phyloP scores from a whole-genome alignment of 2,797 vertebrate genomes.

The Amblyraja radiata region DNA sequence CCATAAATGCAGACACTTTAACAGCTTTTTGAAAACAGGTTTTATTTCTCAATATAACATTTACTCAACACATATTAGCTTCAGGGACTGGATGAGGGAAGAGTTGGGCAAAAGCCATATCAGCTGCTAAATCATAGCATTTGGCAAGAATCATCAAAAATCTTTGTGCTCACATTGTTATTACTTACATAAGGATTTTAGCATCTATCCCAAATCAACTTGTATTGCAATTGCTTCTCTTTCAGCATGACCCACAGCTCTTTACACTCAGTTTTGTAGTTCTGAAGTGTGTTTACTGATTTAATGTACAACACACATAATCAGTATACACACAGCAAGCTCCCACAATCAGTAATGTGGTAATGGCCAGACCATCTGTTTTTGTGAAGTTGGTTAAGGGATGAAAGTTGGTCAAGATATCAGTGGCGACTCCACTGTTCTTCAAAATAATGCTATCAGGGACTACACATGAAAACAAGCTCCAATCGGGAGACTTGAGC shows the following conservation, averaged over 20 bases:
- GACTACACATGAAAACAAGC: no score
- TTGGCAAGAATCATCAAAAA: neutral
- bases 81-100: neutral
- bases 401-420: neutral
- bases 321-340: neutral
- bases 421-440: neutral
- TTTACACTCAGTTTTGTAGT: neutral
- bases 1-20: slow-evolving; percentile 2
- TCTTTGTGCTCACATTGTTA: no score
- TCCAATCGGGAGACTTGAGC: no score
- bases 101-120: neutral
- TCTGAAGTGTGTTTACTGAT: neutral
- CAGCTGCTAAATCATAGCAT: neutral
- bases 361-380: neutral
- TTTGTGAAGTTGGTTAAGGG: neutral
- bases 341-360: neutral
- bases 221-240: no score
- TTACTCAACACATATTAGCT: neutral
- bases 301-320: neutral
- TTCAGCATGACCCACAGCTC: neutral
- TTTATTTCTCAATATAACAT: slow-evolving; percentile 29
- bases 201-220: neutral
- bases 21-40: slow-evolving; percentile 18
- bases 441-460: neutral
- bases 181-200: slow-evolving; percentile 1